phyloP scores from a whole-genome alignment of 1,140 invertebrate species.

The Leptopilina clavipes region DNA sequence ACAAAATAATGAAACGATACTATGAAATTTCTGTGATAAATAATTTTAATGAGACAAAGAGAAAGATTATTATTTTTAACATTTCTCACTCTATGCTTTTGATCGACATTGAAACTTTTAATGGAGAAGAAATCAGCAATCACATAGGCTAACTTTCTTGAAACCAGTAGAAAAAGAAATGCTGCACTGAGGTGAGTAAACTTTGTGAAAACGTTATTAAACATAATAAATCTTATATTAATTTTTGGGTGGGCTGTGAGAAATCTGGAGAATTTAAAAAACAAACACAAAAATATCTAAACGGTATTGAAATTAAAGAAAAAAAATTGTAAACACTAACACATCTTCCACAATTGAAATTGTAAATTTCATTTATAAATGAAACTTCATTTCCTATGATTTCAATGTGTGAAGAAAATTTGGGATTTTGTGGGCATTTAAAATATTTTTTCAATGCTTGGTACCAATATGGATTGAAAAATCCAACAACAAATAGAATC shows the following conservation, averaged over 20 bases:
- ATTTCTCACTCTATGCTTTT: slow-evolving; percentile 58
- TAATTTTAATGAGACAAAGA: background rate
- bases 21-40: background rate
- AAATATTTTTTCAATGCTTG: background rate
- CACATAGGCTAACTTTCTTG: slow-evolving; percentile 70
- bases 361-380: background rate
- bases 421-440: background rate
- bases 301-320: too few species aligned
- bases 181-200: slow-evolving; percentile 69
- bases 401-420: background rate
- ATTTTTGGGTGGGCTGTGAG: slow-evolving; percentile 2
- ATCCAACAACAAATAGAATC: too few species aligned
- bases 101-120: slow-evolving; percentile 56
- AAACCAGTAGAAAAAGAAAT: slow-evolving; percentile 68
- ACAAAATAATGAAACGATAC: background rate
- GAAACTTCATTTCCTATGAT: too few species aligned
- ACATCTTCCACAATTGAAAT: background rate
- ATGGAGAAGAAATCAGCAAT: slow-evolving; percentile 69
- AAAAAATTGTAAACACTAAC: background rate
- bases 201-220: slow-evolving; percentile 67
- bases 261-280: background rate
- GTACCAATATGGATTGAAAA: background rate
- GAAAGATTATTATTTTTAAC: slow-evolving; percentile 49
- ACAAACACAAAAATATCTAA: too few species aligned
- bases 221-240: slow-evolving; percentile 31